These are phyloP conservation scores for Plectus sambesii DNA, from an alignment of 1,140 invertebrate species.

Conservation along the genomic window DNA sequence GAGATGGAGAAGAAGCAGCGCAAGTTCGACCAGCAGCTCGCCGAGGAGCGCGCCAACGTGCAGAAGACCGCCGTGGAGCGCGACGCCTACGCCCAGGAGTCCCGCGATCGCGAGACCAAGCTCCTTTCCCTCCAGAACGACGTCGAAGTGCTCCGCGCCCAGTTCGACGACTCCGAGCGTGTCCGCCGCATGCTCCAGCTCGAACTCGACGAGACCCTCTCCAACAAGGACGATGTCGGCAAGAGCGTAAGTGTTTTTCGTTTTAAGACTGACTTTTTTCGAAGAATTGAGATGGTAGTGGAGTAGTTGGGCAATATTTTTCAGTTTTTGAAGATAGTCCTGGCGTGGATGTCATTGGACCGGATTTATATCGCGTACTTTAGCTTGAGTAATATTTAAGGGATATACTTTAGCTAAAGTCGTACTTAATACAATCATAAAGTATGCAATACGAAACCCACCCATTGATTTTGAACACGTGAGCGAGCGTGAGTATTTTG, in stretches of 20 bases:
- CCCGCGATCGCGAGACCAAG: conserved; percentile 86
- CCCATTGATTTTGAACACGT: no score
- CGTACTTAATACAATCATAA: no score
- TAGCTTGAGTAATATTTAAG: no score
- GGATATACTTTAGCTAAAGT: no score
- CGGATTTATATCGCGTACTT: no score
- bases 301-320: conserved; percentile 1
- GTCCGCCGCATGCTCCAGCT: conserved; percentile 18
- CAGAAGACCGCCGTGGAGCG: conserved; percentile 70
- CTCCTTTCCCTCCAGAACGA: conserved; percentile 49
- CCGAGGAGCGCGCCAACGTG: conserved; percentile 53
- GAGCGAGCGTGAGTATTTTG: no score
- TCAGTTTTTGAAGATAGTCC: conserved; percentile 6
- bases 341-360: no score
- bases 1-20: conserved; percentile 71
- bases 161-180: conserved; percentile 18
- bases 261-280: no score
- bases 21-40: conserved; percentile 88
- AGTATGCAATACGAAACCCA: no score
- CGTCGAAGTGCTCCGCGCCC: conserved; percentile 16
- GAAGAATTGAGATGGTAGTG: no score
- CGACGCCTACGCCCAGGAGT: conserved; percentile 69
- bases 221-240: conserved; percentile 27
- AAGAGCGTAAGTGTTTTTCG: conserved; percentile 15
- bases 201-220: conserved; percentile 24